Percentiles rank a stretch among this genome's conserved stretches.
Conservation (phyloP, 2,113 vertebrate genomes). For the Sceloporus tristichus region DNA sequence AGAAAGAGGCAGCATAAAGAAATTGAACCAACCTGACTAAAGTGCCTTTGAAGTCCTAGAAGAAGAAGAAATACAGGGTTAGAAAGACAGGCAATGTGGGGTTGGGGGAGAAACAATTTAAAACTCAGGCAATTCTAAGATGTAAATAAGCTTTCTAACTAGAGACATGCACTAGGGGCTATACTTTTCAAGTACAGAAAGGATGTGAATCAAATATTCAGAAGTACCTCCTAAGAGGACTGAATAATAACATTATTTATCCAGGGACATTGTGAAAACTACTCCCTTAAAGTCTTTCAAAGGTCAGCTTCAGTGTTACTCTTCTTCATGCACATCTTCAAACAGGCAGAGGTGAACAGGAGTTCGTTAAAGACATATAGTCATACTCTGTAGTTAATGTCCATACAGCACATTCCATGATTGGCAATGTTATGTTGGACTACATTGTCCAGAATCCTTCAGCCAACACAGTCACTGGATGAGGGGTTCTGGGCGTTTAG, state of each 20-base stretch:
- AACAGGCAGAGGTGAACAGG: neutral
- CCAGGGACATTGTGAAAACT: neutral
- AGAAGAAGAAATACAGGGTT: constrained; percentile 39
- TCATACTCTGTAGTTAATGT: neutral
- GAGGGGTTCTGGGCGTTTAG: no score
- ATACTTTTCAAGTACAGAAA: neutral
- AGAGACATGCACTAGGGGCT: neutral
- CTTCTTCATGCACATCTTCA: neutral
- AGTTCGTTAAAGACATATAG: neutral
- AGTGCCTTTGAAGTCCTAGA: constrained; percentile 80
- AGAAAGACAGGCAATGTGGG: constrained; percentile 18
- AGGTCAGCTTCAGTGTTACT: neutral
- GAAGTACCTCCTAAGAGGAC: neutral
- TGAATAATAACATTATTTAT: neutral
- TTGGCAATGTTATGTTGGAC: no score
- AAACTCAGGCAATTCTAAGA: neutral
- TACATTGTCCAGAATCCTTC: no score
- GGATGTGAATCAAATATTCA: neutral
- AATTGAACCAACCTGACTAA: constrained; percentile 76
- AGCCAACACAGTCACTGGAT: no score
- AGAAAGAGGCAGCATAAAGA: neutral
- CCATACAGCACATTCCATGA: neutral
- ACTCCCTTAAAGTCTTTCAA: neutral
- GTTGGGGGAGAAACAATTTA: no score
- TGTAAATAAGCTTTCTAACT: rapidly evolving